Conservation (phyloP, 2,888 invertebrate genomes). For the Strigamia transsilvanica region DNA sequence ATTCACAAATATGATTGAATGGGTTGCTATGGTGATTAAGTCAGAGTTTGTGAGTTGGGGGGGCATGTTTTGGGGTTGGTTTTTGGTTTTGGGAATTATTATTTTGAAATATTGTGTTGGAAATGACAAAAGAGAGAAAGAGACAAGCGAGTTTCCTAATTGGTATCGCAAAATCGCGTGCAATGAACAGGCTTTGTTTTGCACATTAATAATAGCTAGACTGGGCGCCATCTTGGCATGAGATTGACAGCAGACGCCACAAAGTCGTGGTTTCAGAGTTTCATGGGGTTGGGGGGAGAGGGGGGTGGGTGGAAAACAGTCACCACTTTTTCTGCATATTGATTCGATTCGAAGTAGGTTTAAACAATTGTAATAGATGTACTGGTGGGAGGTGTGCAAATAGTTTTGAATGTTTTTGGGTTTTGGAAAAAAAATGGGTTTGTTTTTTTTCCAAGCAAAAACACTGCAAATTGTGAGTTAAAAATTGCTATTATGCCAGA, state of each 20-base stretch:
- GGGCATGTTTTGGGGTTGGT: background rate
- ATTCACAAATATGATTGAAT: background rate
- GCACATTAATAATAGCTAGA: conserved; percentile 36
- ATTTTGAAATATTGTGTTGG: background rate
- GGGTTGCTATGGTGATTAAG: background rate
- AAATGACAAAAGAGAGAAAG: conserved; percentile 18
- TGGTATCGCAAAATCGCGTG: conserved; percentile 43
- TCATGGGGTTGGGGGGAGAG: background rate
- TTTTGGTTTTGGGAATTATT: background rate
- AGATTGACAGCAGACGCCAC: conserved; percentile 45
- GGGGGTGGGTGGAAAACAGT: background rate
- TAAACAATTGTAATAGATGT: background rate
- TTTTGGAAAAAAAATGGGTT: too few relatives aligned
- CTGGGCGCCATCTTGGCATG: conserved; percentile 48
- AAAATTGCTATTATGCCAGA: too few relatives aligned
- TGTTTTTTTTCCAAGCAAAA: too few relatives aligned
- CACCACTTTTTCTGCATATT: background rate
- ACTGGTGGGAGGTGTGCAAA: too few relatives aligned
- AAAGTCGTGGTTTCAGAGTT: conserved; percentile 25
- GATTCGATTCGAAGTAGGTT: background rate
- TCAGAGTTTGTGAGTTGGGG: background rate
- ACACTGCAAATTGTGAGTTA: too few relatives aligned
- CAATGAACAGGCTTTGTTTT: conserved; percentile 34
- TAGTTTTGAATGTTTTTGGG: too few relatives aligned
- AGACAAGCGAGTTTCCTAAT: conserved; percentile 41